Conservation (phyloP, 1,140 invertebrate genomes). For the Trachelipus rathkii region DNA sequence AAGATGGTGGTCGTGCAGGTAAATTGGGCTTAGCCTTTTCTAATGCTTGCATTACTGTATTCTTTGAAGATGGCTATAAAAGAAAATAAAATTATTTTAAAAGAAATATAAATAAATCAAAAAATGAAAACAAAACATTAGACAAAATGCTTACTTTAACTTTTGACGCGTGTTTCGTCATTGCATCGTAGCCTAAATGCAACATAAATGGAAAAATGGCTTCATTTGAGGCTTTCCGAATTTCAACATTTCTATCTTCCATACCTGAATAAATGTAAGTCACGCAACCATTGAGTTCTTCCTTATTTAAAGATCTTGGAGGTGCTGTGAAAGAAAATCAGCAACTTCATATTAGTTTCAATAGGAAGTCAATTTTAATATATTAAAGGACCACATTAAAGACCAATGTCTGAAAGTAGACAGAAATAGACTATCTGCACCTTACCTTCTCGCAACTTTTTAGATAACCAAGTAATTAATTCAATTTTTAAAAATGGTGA, state of each 20-base stretch:
- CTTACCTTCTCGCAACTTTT: conserved; percentile 68
- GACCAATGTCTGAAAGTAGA: not conserved
- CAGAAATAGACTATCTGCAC: not conserved
- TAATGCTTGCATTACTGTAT: conserved; percentile 68
- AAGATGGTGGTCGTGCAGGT: conserved; percentile 61
- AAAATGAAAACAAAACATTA: conserved; percentile 17
- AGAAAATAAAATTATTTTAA: conserved; percentile 2
- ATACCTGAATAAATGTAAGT: conserved; percentile 75
- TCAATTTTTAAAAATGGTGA: conserved; percentile 75
- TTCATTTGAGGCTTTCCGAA: conserved; percentile 82
- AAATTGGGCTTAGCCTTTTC: conserved; percentile 81
- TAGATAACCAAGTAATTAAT: conserved; percentile 77
- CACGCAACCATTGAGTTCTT: conserved; percentile 73
- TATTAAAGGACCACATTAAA: not conserved
- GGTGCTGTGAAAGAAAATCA: conserved; percentile 28
- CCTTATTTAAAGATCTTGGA: conserved; percentile 53
- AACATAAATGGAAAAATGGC: conserved; percentile 88
- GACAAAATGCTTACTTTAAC: conserved; percentile 61
- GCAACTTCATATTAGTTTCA: too few relatives aligned
- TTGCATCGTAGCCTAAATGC: conserved; percentile 78
- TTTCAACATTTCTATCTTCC: conserved; percentile 86
- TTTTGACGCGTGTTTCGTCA: conserved; percentile 73
- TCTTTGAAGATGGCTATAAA: conserved; percentile 71
- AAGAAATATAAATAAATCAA: conserved; percentile 31
- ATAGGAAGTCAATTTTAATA: too few relatives aligned